Conservation (phyloP, 2,888 invertebrate genomes). For the Pemphredon lugubris region DNA sequence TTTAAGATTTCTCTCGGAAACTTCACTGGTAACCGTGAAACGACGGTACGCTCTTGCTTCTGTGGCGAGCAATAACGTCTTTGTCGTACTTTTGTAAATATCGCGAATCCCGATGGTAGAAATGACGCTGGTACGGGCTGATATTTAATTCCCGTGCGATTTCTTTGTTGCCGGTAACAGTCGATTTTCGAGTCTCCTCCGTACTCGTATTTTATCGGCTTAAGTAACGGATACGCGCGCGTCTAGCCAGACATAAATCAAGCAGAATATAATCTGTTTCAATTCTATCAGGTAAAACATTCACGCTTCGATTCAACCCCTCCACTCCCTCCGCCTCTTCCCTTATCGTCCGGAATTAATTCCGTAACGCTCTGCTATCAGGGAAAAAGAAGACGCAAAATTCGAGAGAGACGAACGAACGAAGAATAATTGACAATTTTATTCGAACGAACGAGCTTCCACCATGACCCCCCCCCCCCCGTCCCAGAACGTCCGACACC, state of each 20-base stretch:
- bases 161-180: neutral
- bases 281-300: neutral
- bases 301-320: too few relatives aligned
- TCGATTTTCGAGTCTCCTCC: neutral
- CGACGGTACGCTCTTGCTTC: too few relatives aligned
- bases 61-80: too few relatives aligned
- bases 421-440: slow-evolving; percentile 6
- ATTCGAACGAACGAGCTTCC: too few relatives aligned
- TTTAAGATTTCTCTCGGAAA: too few relatives aligned
- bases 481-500: neutral
- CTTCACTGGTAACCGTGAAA: too few relatives aligned
- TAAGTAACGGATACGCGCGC: neutral
- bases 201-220: neutral
- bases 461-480: too few relatives aligned
- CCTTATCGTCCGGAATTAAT: neutral
- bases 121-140: too few relatives aligned
- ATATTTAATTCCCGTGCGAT: too few relatives aligned
- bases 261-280: neutral
- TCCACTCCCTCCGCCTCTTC: neutral
- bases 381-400: slow-evolving; percentile 5
- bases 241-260: neutral
- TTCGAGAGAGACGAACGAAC: slow-evolving; percentile 19
- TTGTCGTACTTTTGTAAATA: too few relatives aligned
- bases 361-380: neutral
- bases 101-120: too few relatives aligned